Evolutionary conservation across 2,797 vertebrate genomes (phyloP), one percentile per base, ranked within the genome.

Genomic region (Falco cherrug): DNA sequence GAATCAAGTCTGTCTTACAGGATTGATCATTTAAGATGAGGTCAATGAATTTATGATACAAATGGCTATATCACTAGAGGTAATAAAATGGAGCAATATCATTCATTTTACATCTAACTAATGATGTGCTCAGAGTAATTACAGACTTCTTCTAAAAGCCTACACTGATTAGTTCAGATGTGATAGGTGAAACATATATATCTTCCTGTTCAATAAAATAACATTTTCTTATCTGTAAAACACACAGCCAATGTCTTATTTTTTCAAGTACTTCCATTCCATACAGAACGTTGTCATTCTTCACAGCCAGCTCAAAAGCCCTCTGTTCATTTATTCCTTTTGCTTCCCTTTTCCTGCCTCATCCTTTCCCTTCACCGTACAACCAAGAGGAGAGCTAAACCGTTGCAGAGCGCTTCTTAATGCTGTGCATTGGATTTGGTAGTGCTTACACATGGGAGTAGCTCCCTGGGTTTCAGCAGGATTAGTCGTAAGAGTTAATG

Each of bases 1-100:
- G 95, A 98, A 98, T 98, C 97, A 97, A 95, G 74, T 92, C 96
- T 97, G 96, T 96, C 95, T 96, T 94, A 94, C 43, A 97, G 93
- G 97, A 97, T 95, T 97, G 96, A 97, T 98, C 92, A 96, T 97
- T 98, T 97, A 96, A 93, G 97, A 98, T 94, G 97, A 98, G 98
- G 98, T 98, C 98, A 98, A 97, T 98, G 97, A 97, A 98, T 98
- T 98, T 98, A 98, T 96, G 96, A 95, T 97, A 96, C 95, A 98
- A 98, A 98, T 97, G 97, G 96, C 94, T 97, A 21, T 97, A 97
- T 98, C 97, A 96, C 96, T 91, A 80, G 86, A 96, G 77, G 96
- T 97, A 97, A 97, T 98, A 97, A 98, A 98, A 98, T 1, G 51
- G 78, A 97, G 90, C 31, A 73, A 85, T 96, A 97, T 97, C 56